Evolutionary conservation across 2,113 vertebrate genomes (phyloP).

Genomic region (Nerophis lumbriciformis): DNA sequence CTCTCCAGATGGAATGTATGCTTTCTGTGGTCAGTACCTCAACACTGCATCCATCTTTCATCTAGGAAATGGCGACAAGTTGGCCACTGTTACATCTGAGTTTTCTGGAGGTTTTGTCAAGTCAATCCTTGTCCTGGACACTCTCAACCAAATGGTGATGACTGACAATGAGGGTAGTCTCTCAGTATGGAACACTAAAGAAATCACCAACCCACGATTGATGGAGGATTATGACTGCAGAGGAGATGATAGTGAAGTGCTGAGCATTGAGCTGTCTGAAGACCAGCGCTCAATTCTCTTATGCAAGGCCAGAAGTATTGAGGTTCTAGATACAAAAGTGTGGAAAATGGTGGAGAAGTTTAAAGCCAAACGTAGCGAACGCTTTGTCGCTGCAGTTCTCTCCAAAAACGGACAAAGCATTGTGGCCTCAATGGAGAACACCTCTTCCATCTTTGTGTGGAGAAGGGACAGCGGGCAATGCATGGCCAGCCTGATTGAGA

Average conservation of each 20-base stretch:
- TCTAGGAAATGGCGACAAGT: constrained; percentile 91
- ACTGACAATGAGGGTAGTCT: constrained; percentile 94
- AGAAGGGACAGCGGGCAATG: constrained; percentile 95
- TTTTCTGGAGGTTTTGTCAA: constrained; percentile 97
- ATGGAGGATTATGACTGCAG: constrained; percentile 96
- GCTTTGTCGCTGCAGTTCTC: constrained; percentile 89
- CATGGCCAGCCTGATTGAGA: constrained; percentile 95
- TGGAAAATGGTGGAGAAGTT: constrained; percentile 99
- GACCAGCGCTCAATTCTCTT: constrained; percentile 95
- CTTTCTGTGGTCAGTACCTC: constrained; percentile 95
- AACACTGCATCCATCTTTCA: constrained; percentile 93
- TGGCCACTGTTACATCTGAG: constrained; percentile 91
- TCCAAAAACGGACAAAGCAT: constrained; percentile 96
- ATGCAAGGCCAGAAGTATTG: constrained; percentile 92
- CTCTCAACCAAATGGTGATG: constrained; percentile 94
- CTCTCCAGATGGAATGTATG: constrained; percentile 90
- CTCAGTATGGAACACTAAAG: constrained; percentile 95
- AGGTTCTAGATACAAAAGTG: constrained; percentile 86
- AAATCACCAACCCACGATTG: constrained; percentile 85
- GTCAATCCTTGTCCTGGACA: constrained; percentile 91
- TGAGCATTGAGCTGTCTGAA: constrained; percentile 91
- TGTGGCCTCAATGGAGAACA: constrained; percentile 97
- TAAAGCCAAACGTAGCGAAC: constrained; percentile 90
- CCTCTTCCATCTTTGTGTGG: constrained; percentile 97
- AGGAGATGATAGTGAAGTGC: constrained; percentile 90